A percentile compares a stretch with the other conserved stretches of the same genome.
Conservation (phyloP, 2,888 invertebrate species). For the Octonoba sinensis region DNA sequence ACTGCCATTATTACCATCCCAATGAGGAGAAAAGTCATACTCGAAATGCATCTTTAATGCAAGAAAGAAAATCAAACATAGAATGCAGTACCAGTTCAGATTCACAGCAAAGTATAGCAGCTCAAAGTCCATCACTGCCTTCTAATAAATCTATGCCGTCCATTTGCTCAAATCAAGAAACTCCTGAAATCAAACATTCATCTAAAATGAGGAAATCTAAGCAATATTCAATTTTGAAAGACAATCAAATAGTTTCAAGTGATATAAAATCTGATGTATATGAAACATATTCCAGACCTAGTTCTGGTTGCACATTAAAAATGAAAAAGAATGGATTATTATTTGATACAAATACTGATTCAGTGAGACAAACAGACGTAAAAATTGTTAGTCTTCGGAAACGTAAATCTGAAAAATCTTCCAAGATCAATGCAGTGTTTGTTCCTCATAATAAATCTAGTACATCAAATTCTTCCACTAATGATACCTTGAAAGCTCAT, state of each 20-base stretch:
- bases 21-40: too few relatives aligned
- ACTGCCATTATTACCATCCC: too few relatives aligned
- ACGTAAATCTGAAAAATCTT: background rate
- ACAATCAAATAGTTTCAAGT: background rate
- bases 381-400: background rate
- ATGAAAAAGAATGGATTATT: background rate
- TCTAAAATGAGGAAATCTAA: background rate
- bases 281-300: constrained; percentile 8
- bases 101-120: too few relatives aligned
- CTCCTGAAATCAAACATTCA: background rate
- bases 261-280: background rate
- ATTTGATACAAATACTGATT: background rate
- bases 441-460: background rate
- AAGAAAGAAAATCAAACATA: too few relatives aligned
- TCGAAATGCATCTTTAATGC: too few relatives aligned
- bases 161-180: constrained; percentile 1
- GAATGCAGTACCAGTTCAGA: too few relatives aligned
- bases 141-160: background rate
- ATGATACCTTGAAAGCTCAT: background rate
- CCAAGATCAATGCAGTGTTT: background rate
- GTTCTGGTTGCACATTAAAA: background rate
- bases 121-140: background rate
- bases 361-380: background rate
- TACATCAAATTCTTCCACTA: background rate
- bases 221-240: background rate